Percentiles rank a stretch among this genome's conserved stretches.
phyloP scores from a whole-genome alignment of 2,888 invertebrate genomes.

The Phoronis australis region DNA sequence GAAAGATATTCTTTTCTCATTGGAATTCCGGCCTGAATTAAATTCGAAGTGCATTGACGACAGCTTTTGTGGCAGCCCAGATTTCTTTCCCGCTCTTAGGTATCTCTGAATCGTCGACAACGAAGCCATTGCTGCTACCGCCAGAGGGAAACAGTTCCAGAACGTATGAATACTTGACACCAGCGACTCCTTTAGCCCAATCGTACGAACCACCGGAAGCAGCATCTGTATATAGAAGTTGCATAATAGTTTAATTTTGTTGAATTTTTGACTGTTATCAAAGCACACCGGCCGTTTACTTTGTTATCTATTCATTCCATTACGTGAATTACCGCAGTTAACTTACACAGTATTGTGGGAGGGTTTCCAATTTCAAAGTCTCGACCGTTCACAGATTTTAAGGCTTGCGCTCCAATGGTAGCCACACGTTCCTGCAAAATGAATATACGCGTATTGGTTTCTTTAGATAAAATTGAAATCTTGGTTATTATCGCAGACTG shows the following conservation, averaged over 20 bases:
- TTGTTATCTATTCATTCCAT: background rate
- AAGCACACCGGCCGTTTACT: no score
- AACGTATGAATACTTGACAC: background rate
- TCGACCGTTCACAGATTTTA: background rate
- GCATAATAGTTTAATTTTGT: no score
- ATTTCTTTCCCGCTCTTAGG: background rate
- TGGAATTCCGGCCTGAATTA: no score
- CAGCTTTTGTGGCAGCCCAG: background rate
- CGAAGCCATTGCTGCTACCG: background rate
- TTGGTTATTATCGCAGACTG: no score
- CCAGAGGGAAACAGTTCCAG: background rate
- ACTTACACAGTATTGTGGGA: background rate
- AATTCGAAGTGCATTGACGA: background rate
- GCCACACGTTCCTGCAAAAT: background rate
- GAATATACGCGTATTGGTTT: no score
- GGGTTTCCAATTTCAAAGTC: background rate
- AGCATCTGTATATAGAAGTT: background rate
- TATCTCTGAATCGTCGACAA: background rate
- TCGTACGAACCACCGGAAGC: background rate
- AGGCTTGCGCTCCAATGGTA: background rate
- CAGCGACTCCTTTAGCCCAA: background rate
- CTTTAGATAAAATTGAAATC: no score
- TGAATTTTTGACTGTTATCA: no score
- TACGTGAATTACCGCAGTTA: background rate
- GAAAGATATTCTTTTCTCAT: no score